phyloP scores from a whole-genome alignment of 2,888 invertebrate species.

The Neuroscelio doddi region DNA sequence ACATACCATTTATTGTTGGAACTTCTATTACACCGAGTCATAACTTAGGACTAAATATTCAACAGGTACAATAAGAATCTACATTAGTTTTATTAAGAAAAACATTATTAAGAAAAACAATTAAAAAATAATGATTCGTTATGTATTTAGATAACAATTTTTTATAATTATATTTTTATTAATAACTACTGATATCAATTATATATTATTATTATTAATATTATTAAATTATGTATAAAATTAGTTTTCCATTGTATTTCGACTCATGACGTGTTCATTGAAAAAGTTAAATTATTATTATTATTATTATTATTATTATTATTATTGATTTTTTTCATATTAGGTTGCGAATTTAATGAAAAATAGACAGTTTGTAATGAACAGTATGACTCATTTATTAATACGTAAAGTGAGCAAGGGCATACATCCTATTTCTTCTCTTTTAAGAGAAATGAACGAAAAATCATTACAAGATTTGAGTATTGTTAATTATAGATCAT shows the following conservation, averaged over 20 bases:
- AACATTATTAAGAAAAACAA: background rate
- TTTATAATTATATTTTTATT: no score
- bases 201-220: no score
- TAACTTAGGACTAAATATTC: slow-evolving; percentile 79
- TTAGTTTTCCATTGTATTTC: no score
- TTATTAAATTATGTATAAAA: no score
- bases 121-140: background rate
- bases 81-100: no score
- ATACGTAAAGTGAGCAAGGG: slow-evolving; percentile 64
- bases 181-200: no score
- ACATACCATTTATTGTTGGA: slow-evolving; percentile 78
- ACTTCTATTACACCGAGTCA: slow-evolving; percentile 78
- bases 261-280: no score
- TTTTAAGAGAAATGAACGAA: slow-evolving; percentile 50
- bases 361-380: slow-evolving; percentile 54
- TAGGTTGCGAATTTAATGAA: no score
- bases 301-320: no score
- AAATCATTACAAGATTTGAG: background rate
- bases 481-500: background rate
- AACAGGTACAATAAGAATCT: no score
- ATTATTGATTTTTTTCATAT: no score
- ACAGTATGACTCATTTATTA: slow-evolving; percentile 56
- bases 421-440: slow-evolving; percentile 53
- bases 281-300: no score
- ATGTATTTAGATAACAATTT: background rate